Base-by-base conservation (phyloP, 2,113 vertebrate species). In the Lagopus leucura region DNA sequence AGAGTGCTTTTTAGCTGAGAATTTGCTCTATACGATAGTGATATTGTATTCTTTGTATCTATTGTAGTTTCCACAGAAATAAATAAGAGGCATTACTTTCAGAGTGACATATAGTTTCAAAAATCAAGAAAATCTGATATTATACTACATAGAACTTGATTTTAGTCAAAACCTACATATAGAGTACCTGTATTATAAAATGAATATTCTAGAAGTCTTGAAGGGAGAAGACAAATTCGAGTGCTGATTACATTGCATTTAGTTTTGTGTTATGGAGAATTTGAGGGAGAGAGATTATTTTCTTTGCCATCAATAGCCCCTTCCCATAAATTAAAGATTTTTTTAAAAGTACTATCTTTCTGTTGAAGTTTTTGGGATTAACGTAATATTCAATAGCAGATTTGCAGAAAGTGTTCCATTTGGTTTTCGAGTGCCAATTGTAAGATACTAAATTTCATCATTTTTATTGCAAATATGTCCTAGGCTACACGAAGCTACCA, bases 201-300 rank as follows among this genome's bases (percentile, higher is more conserved):
- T 1, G 11, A 69, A 19, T 65, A 1, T 61, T 90, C 8, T 42
- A 76, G 80, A 3, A 0, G 1, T 74, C 74, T 72, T 6, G 45
- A 70, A 73, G 12, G 3, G 1, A 66, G 38, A 82, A 70, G 5
- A 7, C 3, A 67, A 72, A 50, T 38, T 64, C 50, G 5, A 13
- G 8, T 52, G 17, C 3, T 32, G n/a, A n/a, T n/a, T n/a, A n/a
- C n/a, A n/a, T n/a, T 58, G 30, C 11, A 6, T 52, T 77, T 54
- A 8, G 4, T 77, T 91, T 77, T 67, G 36, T 2, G 6, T 63
- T 82, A 67, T 52, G 4, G 24, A 42, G 6, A 2, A 30, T 32
- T 15, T 25, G 6, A 16, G 0, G 1, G 8, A 4, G 5, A 1
- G 4, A n/a, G 3, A 5, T 18, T 57, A 7, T 19, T 14, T 52